Base-by-base conservation (phyloP, 1,140 invertebrate genomes). In the Bilobella aurantiaca region DNA sequence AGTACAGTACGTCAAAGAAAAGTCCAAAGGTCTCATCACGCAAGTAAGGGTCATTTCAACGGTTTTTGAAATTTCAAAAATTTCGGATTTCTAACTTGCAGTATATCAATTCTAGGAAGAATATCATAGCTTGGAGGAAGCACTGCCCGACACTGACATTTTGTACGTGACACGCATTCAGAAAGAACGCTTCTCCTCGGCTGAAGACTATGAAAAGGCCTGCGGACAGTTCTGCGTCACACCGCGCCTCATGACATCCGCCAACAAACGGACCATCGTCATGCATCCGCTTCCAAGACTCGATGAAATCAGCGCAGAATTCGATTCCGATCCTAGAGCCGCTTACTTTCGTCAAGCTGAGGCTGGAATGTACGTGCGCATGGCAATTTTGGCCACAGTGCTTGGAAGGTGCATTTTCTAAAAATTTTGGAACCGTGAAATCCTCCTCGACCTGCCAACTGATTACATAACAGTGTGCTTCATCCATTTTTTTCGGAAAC, bases 261-360 rank as follows among this genome's bases (percentile, higher is more conserved):
- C 96, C 0, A 95, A 96, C 71, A 86, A 86, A 66, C 87, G 86
- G 67, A 97, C 96, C 86, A 87, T 96, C 1, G 95, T 99, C 0
- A 90, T 99, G 86, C 97, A 99, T 80, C 97, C 97, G 0, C 76
- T 99, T 42, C 97, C 97, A 0, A 83, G 97, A 62, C 85, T 96
- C 0, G 86, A 89, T 75, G 97, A 99, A 80, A 98, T 99, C 65
- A 92, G 87, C 69, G 81, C 87, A 0, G 91, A 95, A 69, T 90
- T 99, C 71, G 97, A 99, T 77, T 86, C 84, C 0, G 97, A 99
- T 81, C 93, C 94, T 0, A 78, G 96, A 58, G 96, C 96, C 1
- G 96, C 95, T 0, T 99, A 99, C 78, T 99, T 99, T 82, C 82
- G 96, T 25, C 97, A 99, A 81, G 93, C 93, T 1, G 92, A 98